Conservation (phyloP, 2,888 invertebrate species). For the Pteria penguin region DNA sequence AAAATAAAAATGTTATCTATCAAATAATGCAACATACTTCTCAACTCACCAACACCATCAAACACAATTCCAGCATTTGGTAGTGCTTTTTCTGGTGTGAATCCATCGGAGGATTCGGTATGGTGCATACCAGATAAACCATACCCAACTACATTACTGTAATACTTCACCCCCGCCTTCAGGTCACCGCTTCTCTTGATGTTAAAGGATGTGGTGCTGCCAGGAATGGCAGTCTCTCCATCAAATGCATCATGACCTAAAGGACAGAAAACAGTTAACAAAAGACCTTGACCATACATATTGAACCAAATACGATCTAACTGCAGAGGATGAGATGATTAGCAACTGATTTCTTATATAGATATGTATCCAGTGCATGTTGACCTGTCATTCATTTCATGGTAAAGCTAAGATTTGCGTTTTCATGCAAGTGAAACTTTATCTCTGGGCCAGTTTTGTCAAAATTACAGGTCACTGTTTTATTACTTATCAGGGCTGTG, state of each 20-base stretch:
- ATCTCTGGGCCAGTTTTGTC: too few species aligned
- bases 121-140: constrained; percentile 43
- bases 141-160: constrained; percentile 47
- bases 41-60: constrained; percentile 30
- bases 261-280: background rate
- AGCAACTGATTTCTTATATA: too few species aligned
- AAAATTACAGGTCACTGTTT: too few species aligned
- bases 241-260: constrained; percentile 30
- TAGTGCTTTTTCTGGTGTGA: constrained; percentile 24
- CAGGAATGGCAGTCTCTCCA: background rate
- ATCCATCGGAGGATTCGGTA: constrained; percentile 46
- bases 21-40: too few species aligned
- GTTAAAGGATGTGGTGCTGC: background rate
- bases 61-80: constrained; percentile 31
- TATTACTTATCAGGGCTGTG: too few species aligned
- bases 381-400: too few species aligned
- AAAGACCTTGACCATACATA: too few species aligned
- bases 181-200: constrained; percentile 10
- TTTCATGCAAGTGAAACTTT: too few species aligned
- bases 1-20: too few species aligned
- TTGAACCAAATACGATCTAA: background rate
- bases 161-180: constrained; percentile 32
- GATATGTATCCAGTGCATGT: too few species aligned
- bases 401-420: too few species aligned
- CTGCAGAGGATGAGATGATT: too few species aligned